Percentiles rank a stretch among this genome's conserved stretches.
These are phyloP conservation scores for Atopsyche davidsoni DNA, from an alignment of 1,140 invertebrate genomes.

Conservation along the genomic window DNA sequence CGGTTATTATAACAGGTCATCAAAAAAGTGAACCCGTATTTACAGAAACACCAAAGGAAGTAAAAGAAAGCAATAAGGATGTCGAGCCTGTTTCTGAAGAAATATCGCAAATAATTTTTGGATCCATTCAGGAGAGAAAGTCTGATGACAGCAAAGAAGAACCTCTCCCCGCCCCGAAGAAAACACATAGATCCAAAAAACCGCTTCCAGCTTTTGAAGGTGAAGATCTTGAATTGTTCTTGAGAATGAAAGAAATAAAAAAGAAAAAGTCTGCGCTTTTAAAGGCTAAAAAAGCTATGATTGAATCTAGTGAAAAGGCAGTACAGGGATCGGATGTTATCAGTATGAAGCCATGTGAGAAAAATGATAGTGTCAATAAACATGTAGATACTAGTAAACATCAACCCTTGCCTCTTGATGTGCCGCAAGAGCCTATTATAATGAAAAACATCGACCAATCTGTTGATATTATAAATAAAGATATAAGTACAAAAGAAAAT, in stretches of 20 bases:
- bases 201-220: slow-evolving; percentile 17
- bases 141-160: slow-evolving; percentile 13
- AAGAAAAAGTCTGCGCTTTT: slow-evolving; percentile 21
- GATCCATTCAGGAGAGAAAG: slow-evolving; percentile 44
- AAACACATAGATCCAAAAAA: slow-evolving; percentile 27
- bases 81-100: background rate
- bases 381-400: too few species aligned
- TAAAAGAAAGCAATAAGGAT: background rate
- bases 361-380: too few species aligned
- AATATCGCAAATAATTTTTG: slow-evolving; percentile 39
- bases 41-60: background rate
- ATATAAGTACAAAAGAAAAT: too few species aligned
- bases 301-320: slow-evolving; percentile 3
- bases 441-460: background rate
- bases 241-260: slow-evolving; percentile 22
- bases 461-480: too few species aligned
- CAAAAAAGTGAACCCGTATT: background rate
- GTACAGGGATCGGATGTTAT: background rate
- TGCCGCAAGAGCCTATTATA: background rate
- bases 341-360: too few species aligned
- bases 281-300: slow-evolving; percentile 15
- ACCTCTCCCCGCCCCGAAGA: slow-evolving; percentile 19
- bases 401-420: too few species aligned
- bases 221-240: slow-evolving; percentile 23
- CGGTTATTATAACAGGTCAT: background rate